Evolutionary conservation across 2,113 vertebrate species (phyloP), one percentile per base, ranked within the genome.

Genomic region (Podocnemis expansa): DNA sequence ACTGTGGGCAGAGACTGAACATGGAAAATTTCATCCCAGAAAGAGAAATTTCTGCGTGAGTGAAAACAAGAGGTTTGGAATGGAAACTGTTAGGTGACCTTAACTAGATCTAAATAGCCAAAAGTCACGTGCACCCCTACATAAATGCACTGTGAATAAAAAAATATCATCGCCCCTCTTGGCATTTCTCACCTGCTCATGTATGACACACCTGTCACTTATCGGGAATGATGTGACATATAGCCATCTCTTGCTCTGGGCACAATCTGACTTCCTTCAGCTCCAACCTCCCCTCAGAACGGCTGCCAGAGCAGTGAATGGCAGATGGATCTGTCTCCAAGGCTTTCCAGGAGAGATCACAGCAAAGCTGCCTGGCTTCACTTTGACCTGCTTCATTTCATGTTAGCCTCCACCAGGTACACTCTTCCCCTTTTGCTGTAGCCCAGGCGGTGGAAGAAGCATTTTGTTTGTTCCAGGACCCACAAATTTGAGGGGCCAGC

Each of bases 121-220:
- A 31, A 13, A 13, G 34, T 60, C 58, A 34, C 13, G 6, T 60
- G 58, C 58, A 67, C 34, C 31, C n/a, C n/a, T 70, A 19, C n/a
- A 70, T 70, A 34, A 70, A 70, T 70, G 63, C 63, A 17, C n/a
- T 70, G 34, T 70, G 63, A 19, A 70, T 70, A 70, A 70, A 9
- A 21, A 38, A n/a, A 70, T 70, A 70, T 8, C 29, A 79, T 91
- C 87, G 63, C 70, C 45, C 86, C 86, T 4, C 49, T 10, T 58
- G 10, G 29, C 45, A 93, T 76, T 80, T 55, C 93, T 96, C 91
- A 4, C 70, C 70, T 75, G 41, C 24, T 43, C 63, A 31, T 29
- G 5, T 14, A 31, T 27, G 19, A 13, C 22, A 38, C 0, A 0
- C 60, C 38, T 83, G 51, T 27, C 0, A 0, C 38, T 17, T 24